Percentiles rank a stretch among this genome's conserved stretches.
phyloP scores from a whole-genome alignment of 53 echinoderm and acorn worm species.

The Mesocentrotus franciscanus region DNA sequence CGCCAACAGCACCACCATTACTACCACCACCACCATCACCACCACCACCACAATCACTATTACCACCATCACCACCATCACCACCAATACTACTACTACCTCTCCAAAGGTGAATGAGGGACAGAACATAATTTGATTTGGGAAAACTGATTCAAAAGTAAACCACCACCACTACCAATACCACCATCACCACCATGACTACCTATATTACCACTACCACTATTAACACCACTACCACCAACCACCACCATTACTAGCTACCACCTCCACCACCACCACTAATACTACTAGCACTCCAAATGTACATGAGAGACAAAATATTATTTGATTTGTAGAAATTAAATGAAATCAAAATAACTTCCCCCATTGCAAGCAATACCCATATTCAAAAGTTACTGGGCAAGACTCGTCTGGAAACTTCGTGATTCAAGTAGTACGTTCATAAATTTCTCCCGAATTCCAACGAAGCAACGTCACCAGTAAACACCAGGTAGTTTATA shows the following conservation, averaged over 20 bases:
- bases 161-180: neutral
- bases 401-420: neutral
- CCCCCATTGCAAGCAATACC: too few species aligned
- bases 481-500: constrained; percentile 21
- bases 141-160: too few species aligned
- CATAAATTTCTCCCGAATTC: constrained; percentile 19
- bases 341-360: too few species aligned
- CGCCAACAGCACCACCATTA: neutral
- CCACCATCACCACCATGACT: neutral
- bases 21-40: neutral
- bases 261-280: neutral
- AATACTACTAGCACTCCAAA: neutral
- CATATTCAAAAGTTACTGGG: neutral
- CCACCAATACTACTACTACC: constrained; percentile 11
- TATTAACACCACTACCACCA: neutral
- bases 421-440: constrained; percentile 2
- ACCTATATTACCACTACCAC: neutral
- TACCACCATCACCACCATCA: neutral
- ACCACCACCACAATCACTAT: neutral
- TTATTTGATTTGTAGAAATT: too few species aligned
- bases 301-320: neutral
- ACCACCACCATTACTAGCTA: neutral
- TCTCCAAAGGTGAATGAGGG: neutral
- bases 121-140: too few species aligned
- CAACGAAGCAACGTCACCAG: neutral